Conservation (phyloP, 1,140 invertebrate species). For the Anoplophora glabripennis region DNA sequence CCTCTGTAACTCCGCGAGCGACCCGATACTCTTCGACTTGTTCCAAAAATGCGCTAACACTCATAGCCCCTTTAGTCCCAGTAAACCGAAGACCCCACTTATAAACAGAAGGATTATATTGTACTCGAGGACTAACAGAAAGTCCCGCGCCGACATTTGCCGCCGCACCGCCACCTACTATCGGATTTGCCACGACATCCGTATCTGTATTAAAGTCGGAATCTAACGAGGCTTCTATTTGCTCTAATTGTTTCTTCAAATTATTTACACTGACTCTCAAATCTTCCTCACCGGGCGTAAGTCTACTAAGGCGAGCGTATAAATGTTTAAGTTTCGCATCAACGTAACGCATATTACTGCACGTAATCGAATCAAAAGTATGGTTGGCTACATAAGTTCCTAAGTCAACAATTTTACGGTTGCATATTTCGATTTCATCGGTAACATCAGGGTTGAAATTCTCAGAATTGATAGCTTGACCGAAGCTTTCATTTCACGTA, state of each 20-base stretch:
- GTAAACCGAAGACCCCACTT: no score
- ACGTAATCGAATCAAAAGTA: neutral
- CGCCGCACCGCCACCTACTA: no score
- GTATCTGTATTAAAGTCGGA: neutral
- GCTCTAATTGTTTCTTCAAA: neutral
- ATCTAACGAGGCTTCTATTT: conserved; percentile 1
- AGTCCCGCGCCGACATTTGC: no score
- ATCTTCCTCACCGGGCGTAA: neutral
- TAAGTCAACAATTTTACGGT: conserved; percentile 2
- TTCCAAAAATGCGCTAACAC: no score
- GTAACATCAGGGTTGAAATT: neutral
- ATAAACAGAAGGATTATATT: no score
- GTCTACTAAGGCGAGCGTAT: neutral
- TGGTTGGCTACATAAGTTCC: conserved; percentile 6
- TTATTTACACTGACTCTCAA: conserved; percentile 2
- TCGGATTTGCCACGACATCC: neutral
- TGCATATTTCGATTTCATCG: neutral
- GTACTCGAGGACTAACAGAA: neutral
- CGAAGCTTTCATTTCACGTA: neutral
- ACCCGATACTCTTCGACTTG: no score
- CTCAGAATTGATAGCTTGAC: neutral
- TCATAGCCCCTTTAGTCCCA: no score
- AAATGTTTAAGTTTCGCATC: conserved; percentile 8
- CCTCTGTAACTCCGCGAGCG: no score
- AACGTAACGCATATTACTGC: neutral